phyloP scores from a whole-genome alignment of 2,113 vertebrate genomes.

The Nyctibius bracteatus region DNA sequence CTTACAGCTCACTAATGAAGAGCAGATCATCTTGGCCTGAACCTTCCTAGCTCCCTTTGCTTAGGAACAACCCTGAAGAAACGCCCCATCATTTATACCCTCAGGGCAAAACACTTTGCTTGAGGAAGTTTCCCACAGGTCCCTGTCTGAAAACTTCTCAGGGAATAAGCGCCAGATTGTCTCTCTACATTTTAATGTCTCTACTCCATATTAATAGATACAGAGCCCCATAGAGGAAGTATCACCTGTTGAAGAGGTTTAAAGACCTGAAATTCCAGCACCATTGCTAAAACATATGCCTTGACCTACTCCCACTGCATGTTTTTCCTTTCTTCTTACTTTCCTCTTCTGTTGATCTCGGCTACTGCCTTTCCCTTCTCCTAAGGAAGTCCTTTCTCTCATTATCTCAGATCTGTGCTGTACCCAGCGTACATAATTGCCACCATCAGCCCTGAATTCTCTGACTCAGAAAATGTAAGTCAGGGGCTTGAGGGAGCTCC shows the following conservation, averaged over 20 bases:
- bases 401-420: not conserved
- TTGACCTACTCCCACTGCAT: constrained; percentile 16
- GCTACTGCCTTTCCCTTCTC: not conserved
- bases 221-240: not conserved
- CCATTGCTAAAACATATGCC: not conserved
- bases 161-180: not conserved
- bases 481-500: not conserved
- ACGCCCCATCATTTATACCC: not conserved
- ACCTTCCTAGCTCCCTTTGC: not conserved
- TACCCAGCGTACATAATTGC: not conserved
- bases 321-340: constrained; percentile 13
- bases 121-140: constrained; percentile 47
- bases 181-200: constrained; percentile 29
- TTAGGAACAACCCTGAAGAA: not conserved
- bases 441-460: not conserved
- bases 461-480: not conserved
- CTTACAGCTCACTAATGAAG: not conserved
- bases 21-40: not conserved
- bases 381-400: not conserved
- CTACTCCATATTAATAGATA: constrained; percentile 28
- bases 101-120: not conserved
- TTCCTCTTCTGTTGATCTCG: not conserved
- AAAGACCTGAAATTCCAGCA: constrained; percentile 47
- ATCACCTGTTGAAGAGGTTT: constrained; percentile 31
- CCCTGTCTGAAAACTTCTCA: not conserved